Base-by-base conservation (phyloP, 2,113 vertebrate genomes). In the Cyphomyrus discorhynchus region DNA sequence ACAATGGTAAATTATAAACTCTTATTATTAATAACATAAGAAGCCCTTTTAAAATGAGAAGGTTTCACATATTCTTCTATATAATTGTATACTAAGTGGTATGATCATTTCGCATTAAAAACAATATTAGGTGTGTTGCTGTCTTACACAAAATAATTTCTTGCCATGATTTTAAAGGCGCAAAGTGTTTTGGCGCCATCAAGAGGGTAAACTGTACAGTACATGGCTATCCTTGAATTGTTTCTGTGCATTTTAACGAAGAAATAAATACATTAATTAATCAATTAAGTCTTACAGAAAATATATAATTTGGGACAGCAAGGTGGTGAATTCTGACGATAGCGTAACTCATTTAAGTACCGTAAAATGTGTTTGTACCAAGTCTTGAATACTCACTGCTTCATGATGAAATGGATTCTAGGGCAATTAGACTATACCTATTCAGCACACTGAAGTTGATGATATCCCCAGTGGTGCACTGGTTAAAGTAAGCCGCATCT, bases 101-200 rank as follows among this genome's bases (percentile, higher is more conserved):
- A 49, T 8, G n/a, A 47, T 77, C 35, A 15, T 52, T 56, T 88
- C 47, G 70, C 62, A 80, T 82, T 82, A 17, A 88, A 88, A 56
- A 53, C 21, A 19, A 19, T 56, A 49, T 47, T 24, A 62, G 31
- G 82, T 84, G 31, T 27, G 49, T 86, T 31, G 35, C 21, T 42
- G n/a, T 89, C 39, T 17, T 10, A 70, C 47, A 10, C 27, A 42
- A 52, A 74, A 80, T 46, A 10, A 53, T 70, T 70, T 52, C 19
- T 80, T 52, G 8, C n/a, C 66, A 45, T 45, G 35, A 45, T 1
- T 85, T 53, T 85, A 21, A 27, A 77, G 88, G 83, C 19, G 4
- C 9, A 53, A 89, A 42, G 88, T 35, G 70, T 91, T 86, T 90
- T 91, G 84, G 90, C 88, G 89, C 91, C 91, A 91, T 89, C 92